Percentiles rank a stretch among this genome's conserved stretches.
Evolutionary conservation across 2,113 vertebrate species (phyloP).

Genomic region (Romanogobio albipinnatus): DNA sequence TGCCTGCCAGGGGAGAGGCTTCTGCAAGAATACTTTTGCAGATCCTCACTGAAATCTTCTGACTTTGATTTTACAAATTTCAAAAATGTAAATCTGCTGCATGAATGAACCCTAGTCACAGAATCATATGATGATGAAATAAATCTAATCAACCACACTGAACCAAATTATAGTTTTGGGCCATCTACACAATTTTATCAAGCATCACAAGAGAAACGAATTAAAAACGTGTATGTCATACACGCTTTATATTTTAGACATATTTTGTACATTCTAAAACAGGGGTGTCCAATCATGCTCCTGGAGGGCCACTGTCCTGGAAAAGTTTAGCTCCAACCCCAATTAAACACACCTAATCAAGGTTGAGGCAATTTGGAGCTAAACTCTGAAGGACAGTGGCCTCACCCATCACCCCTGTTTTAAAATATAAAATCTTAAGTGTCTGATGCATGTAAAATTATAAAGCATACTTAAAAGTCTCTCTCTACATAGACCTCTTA

Average conservation of each 20-base stretch:
- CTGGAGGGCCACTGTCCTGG: too few species aligned
- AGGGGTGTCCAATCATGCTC: too few species aligned
- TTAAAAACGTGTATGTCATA: too few species aligned
- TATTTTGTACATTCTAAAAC: background rate
- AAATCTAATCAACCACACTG: background rate
- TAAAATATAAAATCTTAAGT: background rate
- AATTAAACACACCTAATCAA: too few species aligned
- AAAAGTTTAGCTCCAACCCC: too few species aligned
- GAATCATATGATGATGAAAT: conserved; percentile 5
- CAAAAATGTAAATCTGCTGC: conserved; percentile 12
- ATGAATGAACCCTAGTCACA: background rate
- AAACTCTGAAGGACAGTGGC: too few species aligned
- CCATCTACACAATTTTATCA: background rate
- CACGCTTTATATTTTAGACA: too few species aligned
- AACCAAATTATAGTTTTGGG: background rate
- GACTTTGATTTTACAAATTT: conserved; percentile 4
- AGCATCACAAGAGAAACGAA: background rate
- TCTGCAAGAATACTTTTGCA: background rate
- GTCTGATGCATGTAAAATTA: background rate
- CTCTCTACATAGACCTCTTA: conserved; percentile 64
- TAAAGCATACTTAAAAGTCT: background rate
- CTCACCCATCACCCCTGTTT: too few species aligned
- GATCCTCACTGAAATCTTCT: conserved; percentile 29
- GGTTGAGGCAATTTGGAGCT: too few species aligned
- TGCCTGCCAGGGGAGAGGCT: background rate